phyloP scores from a whole-genome alignment of 2,888 invertebrate species.

The Xestia c-nigrum region DNA sequence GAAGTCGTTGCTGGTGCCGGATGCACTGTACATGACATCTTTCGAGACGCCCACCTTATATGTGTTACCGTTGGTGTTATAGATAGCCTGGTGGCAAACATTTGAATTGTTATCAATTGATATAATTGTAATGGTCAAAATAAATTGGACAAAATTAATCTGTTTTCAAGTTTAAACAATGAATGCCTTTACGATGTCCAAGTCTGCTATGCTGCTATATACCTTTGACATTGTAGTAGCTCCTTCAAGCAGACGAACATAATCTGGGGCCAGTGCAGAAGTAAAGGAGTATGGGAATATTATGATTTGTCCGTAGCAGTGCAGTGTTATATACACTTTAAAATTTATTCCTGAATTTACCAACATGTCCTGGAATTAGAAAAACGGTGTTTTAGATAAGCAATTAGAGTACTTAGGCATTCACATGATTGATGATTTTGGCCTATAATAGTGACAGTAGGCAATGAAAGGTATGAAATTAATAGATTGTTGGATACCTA shows the following conservation, averaged over 20 bases:
- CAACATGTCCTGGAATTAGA: slow-evolving; percentile 78
- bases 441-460: no score
- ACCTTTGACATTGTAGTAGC: slow-evolving; percentile 87
- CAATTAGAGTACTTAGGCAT: neutral
- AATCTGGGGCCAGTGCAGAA: slow-evolving; percentile 81
- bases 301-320: slow-evolving; percentile 86
- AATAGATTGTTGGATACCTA: neutral
- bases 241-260: slow-evolving; percentile 82
- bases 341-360: slow-evolving; percentile 77
- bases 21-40: slow-evolving; percentile 85
- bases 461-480: neutral
- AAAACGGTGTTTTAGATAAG: neutral
- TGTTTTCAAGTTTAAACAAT: slow-evolving; percentile 3
- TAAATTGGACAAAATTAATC: neutral
- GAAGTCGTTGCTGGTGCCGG: slow-evolving; percentile 86
- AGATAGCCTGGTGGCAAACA: slow-evolving; percentile 78
- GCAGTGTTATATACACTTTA: slow-evolving; percentile 84
- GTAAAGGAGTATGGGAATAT: slow-evolving; percentile 83
- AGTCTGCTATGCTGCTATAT: slow-evolving; percentile 1
- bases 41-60: slow-evolving; percentile 86
- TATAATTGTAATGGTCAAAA: neutral
- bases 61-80: slow-evolving; percentile 79
- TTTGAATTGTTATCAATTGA: slow-evolving; percentile 8
- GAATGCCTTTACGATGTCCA: neutral
- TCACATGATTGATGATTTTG: neutral